phyloP scores from a whole-genome alignment of 2,113 vertebrate genomes.

The Carlito syrichta region DNA sequence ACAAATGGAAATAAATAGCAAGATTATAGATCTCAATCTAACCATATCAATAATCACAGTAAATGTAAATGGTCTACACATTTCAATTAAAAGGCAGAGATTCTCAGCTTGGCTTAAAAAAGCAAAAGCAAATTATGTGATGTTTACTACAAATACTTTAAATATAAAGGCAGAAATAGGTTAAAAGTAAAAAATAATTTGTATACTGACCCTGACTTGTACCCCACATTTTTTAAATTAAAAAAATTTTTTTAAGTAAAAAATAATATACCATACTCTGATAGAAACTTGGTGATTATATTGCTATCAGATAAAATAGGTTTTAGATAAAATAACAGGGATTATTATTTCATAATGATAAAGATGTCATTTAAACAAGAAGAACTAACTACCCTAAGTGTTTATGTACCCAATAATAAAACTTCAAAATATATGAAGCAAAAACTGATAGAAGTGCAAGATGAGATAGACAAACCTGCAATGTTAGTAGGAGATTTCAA shows the following conservation, averaged over 20 bases:
- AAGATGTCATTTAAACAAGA: not conserved
- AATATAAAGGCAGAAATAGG: not conserved
- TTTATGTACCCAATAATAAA: not conserved
- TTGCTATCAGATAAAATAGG: not conserved
- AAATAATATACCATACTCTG: no score
- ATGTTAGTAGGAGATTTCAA: not conserved
- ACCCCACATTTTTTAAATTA: no score
- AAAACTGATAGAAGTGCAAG: not conserved
- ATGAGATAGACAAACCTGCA: not conserved
- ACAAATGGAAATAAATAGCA: not conserved
- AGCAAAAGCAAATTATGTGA: not conserved
- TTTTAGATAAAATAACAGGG: not conserved
- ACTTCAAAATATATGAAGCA: not conserved
- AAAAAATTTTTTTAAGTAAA: no score
- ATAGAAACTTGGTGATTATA: not conserved
- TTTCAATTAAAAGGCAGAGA: not conserved
- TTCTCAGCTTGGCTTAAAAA: not conserved
- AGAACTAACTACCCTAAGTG: not conserved
- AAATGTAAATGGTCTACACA: not conserved
- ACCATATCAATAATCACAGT: not conserved
- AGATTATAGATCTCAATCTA: not conserved
- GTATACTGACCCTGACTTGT: no score
- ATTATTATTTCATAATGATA: not conserved
- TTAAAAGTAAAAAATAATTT: not conserved
- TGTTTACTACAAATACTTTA: not conserved